These are phyloP conservation scores for Myripristis murdjan DNA, from an alignment of 2,797 vertebrate genomes.

Conservation along the genomic window DNA sequence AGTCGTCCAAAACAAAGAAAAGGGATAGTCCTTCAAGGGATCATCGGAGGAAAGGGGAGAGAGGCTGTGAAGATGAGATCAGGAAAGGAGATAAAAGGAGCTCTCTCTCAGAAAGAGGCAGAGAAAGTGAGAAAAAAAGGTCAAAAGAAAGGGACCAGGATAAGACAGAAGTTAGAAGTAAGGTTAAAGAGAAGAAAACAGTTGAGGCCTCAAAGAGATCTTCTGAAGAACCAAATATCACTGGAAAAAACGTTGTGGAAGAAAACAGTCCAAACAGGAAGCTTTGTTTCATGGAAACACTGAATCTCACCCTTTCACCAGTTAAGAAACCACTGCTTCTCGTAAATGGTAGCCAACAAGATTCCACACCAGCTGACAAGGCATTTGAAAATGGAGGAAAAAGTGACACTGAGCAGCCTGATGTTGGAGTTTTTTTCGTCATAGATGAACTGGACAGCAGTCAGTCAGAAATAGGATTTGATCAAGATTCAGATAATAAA, in stretches of 20 bases:
- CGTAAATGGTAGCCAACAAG: conserved; percentile 4
- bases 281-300: conserved; percentile 96
- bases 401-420: conserved; percentile 49
- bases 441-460: conserved; percentile 76
- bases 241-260: conserved; percentile 46
- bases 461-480: conserved; percentile 42
- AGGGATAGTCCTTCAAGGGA: conserved; percentile 72
- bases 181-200: conserved; percentile 34
- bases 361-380: conserved; percentile 6
- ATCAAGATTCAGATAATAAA: background rate
- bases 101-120: conserved; percentile 51
- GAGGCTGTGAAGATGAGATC: conserved; percentile 79
- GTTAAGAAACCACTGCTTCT: conserved; percentile 86
- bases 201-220: conserved; percentile 17
- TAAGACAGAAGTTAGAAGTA: conserved; percentile 56
- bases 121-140: conserved; percentile 73
- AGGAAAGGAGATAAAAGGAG: conserved; percentile 76
- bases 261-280: conserved; percentile 91
- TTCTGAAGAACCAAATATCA: conserved; percentile 45
- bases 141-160: conserved; percentile 74
- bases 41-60: conserved; percentile 83
- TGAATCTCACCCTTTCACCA: conserved; percentile 96
- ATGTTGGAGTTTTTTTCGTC: conserved; percentile 77
- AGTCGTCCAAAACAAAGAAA: conserved; percentile 61
- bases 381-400: background rate